phyloP scores from a whole-genome alignment of 2,888 invertebrate genomes.

The Macrophya annulata region DNA sequence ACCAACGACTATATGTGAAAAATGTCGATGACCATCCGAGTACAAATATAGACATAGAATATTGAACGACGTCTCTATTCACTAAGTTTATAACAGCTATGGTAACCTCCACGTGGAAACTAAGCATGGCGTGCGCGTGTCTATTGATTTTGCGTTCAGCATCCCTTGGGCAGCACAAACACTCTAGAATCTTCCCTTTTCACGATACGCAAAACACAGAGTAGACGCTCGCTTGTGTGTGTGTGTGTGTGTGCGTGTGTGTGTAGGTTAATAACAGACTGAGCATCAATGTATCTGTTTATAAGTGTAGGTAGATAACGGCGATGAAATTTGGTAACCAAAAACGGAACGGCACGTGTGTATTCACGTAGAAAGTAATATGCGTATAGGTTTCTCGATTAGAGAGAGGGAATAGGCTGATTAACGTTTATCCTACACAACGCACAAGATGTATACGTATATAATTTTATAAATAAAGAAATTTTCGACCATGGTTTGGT shows the following conservation, averaged over 20 bases:
- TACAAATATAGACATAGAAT: neutral
- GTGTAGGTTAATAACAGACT: neutral
- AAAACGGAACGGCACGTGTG: conserved; percentile 45
- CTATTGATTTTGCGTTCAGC: conserved; percentile 75
- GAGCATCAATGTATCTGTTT: neutral
- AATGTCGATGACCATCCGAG: neutral
- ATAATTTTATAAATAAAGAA: neutral
- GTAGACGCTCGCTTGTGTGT: too few species aligned
- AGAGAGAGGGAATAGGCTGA: conserved; percentile 5
- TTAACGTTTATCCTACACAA: neutral
- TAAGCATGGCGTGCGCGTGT: conserved; percentile 61
- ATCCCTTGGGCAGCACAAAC: conserved; percentile 65
- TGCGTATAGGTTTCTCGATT: neutral
- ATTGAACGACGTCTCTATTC: neutral
- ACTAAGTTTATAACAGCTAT: neutral
- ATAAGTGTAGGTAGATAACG: neutral
- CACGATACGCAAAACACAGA: conserved; percentile 27
- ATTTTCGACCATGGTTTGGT: conserved; percentile 22
- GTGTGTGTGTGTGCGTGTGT: neutral
- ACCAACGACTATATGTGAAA: neutral
- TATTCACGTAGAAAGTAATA: conserved; percentile 4
- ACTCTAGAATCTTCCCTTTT: conserved; percentile 47
- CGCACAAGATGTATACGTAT: neutral
- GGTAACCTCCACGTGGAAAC: conserved; percentile 61
- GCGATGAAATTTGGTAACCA: neutral